Conservation (phyloP, 1,140 invertebrate species). For the Batillaria attramentaria region DNA sequence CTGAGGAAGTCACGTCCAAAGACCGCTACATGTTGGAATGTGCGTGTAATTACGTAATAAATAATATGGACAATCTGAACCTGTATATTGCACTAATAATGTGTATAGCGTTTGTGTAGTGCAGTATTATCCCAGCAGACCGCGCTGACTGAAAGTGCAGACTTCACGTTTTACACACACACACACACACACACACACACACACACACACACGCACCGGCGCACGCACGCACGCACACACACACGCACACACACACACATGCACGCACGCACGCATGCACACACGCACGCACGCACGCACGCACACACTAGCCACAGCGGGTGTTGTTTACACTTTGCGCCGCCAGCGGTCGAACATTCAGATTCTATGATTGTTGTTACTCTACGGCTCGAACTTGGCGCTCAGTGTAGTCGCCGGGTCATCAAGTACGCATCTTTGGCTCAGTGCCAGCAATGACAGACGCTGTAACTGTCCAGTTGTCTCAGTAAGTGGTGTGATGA, state of each 20-base stretch:
- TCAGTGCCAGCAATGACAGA: background rate
- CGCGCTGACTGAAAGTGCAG: background rate
- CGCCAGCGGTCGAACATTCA: too few species aligned
- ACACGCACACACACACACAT: background rate
- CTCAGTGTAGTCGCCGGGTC: too few species aligned
- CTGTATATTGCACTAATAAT: background rate
- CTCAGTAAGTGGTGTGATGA: background rate
- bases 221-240: background rate
- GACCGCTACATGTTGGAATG: too few species aligned
- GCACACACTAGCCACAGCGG: conserved; percentile 15
- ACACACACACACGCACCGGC: background rate
- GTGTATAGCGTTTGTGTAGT: background rate
- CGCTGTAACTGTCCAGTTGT: background rate
- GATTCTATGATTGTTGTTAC: too few species aligned
- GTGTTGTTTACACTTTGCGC: too few species aligned
- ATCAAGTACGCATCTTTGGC: background rate
- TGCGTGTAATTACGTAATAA: background rate
- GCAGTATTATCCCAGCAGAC: background rate
- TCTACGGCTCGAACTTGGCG: too few species aligned
- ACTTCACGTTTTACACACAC: background rate
- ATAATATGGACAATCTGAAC: background rate
- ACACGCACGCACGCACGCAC: conserved; percentile 7
- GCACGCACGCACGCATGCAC: background rate
- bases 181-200: background rate
- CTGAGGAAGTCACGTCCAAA: background rate